Conservation (phyloP, 2,888 invertebrate species). For the Gastrophysa polygoni region DNA sequence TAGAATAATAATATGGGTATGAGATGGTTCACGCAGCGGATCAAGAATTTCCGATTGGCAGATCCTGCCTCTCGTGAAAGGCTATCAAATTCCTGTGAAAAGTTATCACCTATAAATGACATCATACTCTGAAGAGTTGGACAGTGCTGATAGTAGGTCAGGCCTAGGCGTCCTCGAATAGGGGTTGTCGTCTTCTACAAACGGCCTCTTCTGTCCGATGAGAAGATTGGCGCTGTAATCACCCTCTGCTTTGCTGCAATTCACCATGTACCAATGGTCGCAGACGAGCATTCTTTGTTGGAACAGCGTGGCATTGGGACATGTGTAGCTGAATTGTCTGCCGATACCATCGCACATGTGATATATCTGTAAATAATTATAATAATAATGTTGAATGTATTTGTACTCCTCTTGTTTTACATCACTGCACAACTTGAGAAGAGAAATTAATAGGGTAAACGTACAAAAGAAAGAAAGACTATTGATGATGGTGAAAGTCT, state of each 20-base stretch:
- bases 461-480: too few species aligned
- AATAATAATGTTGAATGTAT: too few species aligned
- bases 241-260: slow-evolving; percentile 74
- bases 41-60: too few species aligned
- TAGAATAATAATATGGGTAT: too few species aligned
- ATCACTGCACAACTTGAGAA: too few species aligned
- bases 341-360: slow-evolving; percentile 83
- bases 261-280: slow-evolving; percentile 84
- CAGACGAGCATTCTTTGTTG: slow-evolving; percentile 82
- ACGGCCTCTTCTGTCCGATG: slow-evolving; percentile 76
- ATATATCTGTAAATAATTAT: slow-evolving; percentile 75
- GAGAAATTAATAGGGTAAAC: too few species aligned
- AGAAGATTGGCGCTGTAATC: slow-evolving; percentile 74
- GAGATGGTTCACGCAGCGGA: too few species aligned
- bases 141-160: slow-evolving; percentile 66
- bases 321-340: slow-evolving; percentile 77
- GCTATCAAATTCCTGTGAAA: neutral
- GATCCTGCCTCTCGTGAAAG: neutral
- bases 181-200: slow-evolving; percentile 67
- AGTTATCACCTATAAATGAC: slow-evolving; percentile 45
- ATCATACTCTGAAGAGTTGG: slow-evolving; percentile 50
- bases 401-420: too few species aligned
- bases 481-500: too few species aligned
- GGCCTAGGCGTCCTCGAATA: slow-evolving; percentile 71
- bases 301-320: slow-evolving; percentile 80